Conservation (phyloP, 1,140 invertebrate genomes). For the Sogatella furcifera region DNA sequence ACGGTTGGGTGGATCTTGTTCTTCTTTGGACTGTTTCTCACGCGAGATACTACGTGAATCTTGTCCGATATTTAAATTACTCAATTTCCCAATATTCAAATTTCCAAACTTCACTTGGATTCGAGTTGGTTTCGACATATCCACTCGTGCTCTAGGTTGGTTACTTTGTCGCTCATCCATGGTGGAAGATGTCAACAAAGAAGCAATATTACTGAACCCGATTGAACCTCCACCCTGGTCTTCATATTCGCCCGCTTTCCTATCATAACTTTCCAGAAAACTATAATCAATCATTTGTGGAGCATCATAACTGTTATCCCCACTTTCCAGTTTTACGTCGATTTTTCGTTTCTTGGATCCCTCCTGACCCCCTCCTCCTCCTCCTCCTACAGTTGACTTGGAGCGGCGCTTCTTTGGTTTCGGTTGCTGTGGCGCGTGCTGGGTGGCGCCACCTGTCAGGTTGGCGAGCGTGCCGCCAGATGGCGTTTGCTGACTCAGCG, state of each 20-base stretch:
- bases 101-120: slow-evolving; percentile 26
- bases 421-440: slow-evolving; percentile 25
- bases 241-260: neutral
- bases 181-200: slow-evolving; percentile 2
- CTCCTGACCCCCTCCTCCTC: slow-evolving; percentile 36
- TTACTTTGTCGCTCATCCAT: slow-evolving; percentile 6
- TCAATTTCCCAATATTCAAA: slow-evolving; percentile 24
- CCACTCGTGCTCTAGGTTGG: neutral
- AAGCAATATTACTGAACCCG: slow-evolving; percentile 15
- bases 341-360: slow-evolving; percentile 33
- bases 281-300: slow-evolving; percentile 18
- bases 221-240: slow-evolving; percentile 3
- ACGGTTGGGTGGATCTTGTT: neutral
- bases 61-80: slow-evolving; percentile 25
- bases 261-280: slow-evolving; percentile 10
- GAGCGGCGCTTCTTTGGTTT: slow-evolving; percentile 31
- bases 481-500: neutral
- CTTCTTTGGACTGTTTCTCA: neutral
- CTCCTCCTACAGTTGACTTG: slow-evolving; percentile 31
- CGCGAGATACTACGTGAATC: slow-evolving; percentile 2
- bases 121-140: slow-evolving; percentile 14
- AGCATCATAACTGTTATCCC: slow-evolving; percentile 2
- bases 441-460: neutral
- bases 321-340: slow-evolving; percentile 29
- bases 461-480: neutral